A percentile compares a stretch with the other conserved stretches of the same genome.
Conservation (phyloP, 2,888 invertebrate species). For the Heteropelma amictum region DNA sequence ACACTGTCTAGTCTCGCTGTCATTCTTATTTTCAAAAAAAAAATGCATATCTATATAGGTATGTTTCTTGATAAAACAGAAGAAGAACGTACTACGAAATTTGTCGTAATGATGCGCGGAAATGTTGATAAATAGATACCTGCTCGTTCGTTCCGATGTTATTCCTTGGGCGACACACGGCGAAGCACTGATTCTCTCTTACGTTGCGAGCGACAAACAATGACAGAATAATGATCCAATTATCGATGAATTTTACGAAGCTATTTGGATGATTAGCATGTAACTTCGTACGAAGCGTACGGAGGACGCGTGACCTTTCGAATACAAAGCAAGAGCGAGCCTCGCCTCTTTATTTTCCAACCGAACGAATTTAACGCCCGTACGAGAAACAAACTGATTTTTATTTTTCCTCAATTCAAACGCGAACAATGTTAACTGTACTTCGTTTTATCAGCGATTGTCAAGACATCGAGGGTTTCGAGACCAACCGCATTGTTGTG, state of each 20-base stretch:
- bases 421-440: too few species aligned
- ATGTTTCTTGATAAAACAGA: too few species aligned
- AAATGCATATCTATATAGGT: too few species aligned
- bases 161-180: not conserved
- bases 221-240: slow-evolving; percentile 44
- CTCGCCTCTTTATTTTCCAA: not conserved
- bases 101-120: not conserved
- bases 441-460: slow-evolving; percentile 21
- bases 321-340: not conserved
- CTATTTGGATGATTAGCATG: slow-evolving; percentile 42
- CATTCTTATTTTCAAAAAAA: slow-evolving; percentile 43
- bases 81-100: not conserved
- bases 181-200: slow-evolving; percentile 29
- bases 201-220: slow-evolving; percentile 3
- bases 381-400: not conserved
- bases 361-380: not conserved
- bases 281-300: not conserved
- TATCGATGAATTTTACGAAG: slow-evolving; percentile 48
- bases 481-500: slow-evolving; percentile 51
- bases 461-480: slow-evolving; percentile 2
- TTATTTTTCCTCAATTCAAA: too few species aligned
- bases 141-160: not conserved
- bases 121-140: not conserved
- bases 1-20: slow-evolving; percentile 42
- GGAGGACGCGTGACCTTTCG: slow-evolving; percentile 39